phyloP scores from a whole-genome alignment of 1,140 invertebrate species.

The Rhagoletis zephyria region DNA sequence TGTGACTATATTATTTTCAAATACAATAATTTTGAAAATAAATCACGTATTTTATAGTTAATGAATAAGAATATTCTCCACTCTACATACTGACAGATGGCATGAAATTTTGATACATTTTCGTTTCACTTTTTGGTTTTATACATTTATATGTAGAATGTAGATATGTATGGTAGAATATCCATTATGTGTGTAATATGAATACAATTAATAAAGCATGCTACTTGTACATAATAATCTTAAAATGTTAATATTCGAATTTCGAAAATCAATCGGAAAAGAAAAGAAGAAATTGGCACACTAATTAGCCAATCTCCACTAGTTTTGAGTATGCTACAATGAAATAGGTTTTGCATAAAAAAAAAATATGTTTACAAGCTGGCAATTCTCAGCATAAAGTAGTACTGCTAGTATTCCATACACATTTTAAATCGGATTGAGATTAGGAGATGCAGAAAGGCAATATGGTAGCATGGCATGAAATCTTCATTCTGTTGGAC shows the following conservation, averaged over 20 bases:
- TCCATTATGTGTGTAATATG: conserved; percentile 12
- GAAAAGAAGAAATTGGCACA: too few species aligned
- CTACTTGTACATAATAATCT: conserved; percentile 22
- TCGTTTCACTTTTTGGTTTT: neutral
- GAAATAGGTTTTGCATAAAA: too few species aligned
- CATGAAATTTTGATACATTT: conserved; percentile 8
- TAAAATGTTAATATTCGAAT: neutral
- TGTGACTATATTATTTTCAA: conserved; percentile 37
- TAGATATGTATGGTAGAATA: conserved; percentile 44
- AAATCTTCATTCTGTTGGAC: too few species aligned
- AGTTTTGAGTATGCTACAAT: too few species aligned
- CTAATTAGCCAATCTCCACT: too few species aligned
- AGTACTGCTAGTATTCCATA: too few species aligned
- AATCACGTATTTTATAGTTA: conserved; percentile 31
- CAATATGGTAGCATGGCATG: too few species aligned
- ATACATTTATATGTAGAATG: conserved; percentile 3
- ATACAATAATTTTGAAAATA: conserved; percentile 34
- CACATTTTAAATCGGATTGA: too few species aligned
- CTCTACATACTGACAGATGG: neutral
- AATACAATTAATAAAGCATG: conserved; percentile 51
- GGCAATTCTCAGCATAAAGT: too few species aligned
- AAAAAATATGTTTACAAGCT: too few species aligned
- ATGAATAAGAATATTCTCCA: neutral
- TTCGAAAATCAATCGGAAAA: too few species aligned
- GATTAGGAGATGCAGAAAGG: too few species aligned